These are phyloP conservation scores for Otolemur garnettii DNA, from an alignment of 2,113 vertebrate genomes.

Conservation along the genomic window DNA sequence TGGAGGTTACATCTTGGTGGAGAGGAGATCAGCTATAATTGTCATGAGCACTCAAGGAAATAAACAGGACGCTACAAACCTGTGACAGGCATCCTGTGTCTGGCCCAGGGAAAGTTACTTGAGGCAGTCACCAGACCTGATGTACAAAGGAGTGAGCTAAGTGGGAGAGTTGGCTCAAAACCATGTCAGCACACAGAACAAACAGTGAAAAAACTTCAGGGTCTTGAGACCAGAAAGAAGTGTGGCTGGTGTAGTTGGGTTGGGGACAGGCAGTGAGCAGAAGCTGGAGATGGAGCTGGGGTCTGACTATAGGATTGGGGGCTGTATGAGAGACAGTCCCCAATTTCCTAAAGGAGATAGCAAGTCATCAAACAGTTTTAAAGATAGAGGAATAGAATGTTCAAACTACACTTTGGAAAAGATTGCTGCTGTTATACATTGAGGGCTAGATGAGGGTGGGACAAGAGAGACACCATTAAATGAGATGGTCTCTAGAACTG, in stretches of 20 bases:
- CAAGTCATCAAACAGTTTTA: not conserved
- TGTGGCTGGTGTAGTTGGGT: fast-evolving
- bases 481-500: not conserved
- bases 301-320: not conserved
- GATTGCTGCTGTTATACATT: fast-evolving
- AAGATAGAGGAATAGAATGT: not conserved
- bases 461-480: fast-evolving
- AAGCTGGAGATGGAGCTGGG: not conserved
- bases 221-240: not conserved
- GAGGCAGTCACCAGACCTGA: not conserved
- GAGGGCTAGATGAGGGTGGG: not conserved
- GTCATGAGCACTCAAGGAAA: not conserved
- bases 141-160: not conserved
- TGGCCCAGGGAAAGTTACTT: not conserved
- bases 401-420: not conserved
- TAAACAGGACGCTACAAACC: not conserved
- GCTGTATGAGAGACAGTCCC: fast-evolving
- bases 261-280: not conserved
- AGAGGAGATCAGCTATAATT: not conserved
- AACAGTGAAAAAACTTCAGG: not conserved
- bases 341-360: not conserved
- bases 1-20: not conserved
- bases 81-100: not conserved
- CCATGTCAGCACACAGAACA: not conserved
- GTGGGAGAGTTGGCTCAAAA: not conserved